phyloP scores from a whole-genome alignment of 1,140 invertebrate genomes.

The Drosophila tsacasi region DNA sequence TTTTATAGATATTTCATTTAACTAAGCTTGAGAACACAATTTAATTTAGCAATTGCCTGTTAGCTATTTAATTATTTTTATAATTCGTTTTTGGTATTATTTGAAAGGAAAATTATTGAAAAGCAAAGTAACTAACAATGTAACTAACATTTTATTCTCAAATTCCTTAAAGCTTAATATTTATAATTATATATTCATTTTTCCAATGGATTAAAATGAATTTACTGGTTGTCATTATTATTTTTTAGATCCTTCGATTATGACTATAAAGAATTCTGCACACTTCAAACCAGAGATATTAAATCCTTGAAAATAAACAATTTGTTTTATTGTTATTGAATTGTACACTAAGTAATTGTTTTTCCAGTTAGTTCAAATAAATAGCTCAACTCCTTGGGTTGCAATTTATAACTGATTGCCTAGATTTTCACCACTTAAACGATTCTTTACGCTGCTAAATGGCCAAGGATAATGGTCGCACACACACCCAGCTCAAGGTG shows the following conservation, averaged over 20 bases:
- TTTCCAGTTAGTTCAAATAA: not conserved
- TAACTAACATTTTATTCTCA: too few species aligned
- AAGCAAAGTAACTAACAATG: too few species aligned
- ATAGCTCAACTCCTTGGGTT: not conserved
- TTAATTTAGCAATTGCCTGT: not conserved
- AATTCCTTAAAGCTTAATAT: too few species aligned
- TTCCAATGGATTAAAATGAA: too few species aligned
- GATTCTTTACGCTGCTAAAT: constrained; percentile 22
- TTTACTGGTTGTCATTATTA: too few species aligned
- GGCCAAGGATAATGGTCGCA: constrained; percentile 27
- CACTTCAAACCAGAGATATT: not conserved
- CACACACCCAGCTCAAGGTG: constrained; percentile 26
- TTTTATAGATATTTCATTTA: not conserved
- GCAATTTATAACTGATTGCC: constrained; percentile 10
- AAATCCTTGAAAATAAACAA: not conserved
- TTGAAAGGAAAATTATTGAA: too few species aligned
- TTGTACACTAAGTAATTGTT: constrained; percentile 9
- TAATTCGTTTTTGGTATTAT: not conserved
- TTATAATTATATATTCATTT: too few species aligned
- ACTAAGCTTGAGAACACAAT: not conserved
- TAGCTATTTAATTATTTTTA: not conserved
- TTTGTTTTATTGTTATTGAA: constrained; percentile 1
- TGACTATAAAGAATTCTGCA: too few species aligned
- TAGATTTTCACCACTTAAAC: constrained; percentile 11
- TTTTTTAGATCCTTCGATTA: too few species aligned